Conservation (phyloP, 2,888 invertebrate species). For the Sepioteuthis lessoniana region DNA sequence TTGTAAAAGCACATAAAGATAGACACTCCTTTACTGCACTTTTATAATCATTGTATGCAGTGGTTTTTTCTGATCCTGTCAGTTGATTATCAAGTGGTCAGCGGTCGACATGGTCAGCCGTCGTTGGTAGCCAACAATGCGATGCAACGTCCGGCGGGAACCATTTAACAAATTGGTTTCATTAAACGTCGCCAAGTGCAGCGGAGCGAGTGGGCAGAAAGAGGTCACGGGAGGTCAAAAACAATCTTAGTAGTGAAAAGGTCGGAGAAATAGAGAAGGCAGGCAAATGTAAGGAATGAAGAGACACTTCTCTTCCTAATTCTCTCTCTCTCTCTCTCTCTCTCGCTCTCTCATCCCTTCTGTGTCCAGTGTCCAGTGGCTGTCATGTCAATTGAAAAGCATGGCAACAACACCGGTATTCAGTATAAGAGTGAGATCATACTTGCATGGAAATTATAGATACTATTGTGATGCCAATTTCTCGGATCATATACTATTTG, state of each 20-base stretch:
- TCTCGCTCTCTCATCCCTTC: background rate
- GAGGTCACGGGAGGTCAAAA: conserved; percentile 14
- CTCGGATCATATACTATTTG: background rate
- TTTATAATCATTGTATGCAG: background rate
- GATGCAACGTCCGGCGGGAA: conserved; percentile 9
- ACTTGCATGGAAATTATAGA: background rate
- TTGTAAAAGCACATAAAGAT: too few species aligned
- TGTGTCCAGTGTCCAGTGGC: background rate
- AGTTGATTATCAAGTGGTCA: background rate
- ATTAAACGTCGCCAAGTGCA: background rate
- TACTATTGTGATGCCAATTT: background rate
- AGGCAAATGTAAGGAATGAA: background rate
- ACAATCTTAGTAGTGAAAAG: background rate
- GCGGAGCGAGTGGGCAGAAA: background rate
- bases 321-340: background rate
- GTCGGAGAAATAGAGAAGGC: background rate
- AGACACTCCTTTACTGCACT: background rate
- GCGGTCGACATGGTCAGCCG: background rate
- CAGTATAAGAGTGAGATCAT: background rate
- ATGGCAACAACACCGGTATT: background rate
- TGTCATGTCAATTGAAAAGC: background rate
- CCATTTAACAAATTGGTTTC: conserved; percentile 33
- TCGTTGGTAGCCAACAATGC: background rate
- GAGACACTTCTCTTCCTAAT: background rate
- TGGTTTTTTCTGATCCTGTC: background rate